phyloP scores from a whole-genome alignment of 2,113 vertebrate species.

The Riparia riparia region DNA sequence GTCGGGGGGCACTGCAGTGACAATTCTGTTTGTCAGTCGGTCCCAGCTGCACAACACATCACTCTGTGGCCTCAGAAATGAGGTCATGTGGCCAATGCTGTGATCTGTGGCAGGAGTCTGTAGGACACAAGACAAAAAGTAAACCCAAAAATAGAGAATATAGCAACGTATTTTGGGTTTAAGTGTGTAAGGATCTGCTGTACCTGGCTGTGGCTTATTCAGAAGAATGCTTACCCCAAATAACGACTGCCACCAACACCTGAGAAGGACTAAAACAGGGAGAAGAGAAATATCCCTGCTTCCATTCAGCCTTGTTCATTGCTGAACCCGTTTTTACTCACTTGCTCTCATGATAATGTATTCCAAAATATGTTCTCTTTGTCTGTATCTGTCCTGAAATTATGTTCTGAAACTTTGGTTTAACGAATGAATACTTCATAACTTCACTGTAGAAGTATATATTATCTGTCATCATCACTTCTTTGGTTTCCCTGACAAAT shows the following conservation, averaged over 20 bases:
- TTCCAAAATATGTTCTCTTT: background rate
- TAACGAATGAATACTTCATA: background rate
- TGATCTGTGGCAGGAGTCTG: background rate
- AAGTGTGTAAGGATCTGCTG: background rate
- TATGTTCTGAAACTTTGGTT: background rate
- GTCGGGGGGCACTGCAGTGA: background rate
- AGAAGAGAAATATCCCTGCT: background rate
- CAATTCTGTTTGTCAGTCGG: background rate
- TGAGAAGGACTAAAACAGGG: background rate
- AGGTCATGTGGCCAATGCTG: background rate
- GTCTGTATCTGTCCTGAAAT: background rate
- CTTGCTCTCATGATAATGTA: background rate
- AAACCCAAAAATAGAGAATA: background rate
- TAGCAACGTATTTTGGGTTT: background rate
- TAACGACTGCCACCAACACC: background rate
- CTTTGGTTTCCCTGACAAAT: background rate
- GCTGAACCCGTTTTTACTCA: background rate
- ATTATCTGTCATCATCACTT: background rate
- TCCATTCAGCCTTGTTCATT: background rate
- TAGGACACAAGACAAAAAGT: background rate
- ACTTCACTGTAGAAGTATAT: background rate
- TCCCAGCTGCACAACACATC: background rate
- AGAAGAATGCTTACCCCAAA: background rate
- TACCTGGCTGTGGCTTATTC: background rate
- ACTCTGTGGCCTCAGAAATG: background rate